Base-by-base conservation (phyloP, 2,113 vertebrate species). In the Ranitomeya variabilis region DNA sequence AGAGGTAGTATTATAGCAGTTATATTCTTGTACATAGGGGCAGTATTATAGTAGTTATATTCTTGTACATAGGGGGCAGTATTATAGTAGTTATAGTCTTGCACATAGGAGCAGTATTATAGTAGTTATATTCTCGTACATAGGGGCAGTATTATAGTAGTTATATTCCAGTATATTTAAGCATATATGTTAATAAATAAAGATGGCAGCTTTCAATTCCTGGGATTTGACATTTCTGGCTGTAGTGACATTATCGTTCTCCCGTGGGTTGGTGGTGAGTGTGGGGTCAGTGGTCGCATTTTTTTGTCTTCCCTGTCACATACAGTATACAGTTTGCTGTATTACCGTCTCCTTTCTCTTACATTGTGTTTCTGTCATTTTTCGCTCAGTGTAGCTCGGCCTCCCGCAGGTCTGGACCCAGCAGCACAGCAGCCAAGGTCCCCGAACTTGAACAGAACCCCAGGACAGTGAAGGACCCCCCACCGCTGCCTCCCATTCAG, bases 301-400 rank as follows among this genome's bases (percentile, higher is more conserved):
- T 67, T 9, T 67, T n/a, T 64, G 14, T 60, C 14, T 4, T 60
- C 14, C 15, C 15, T 60, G 1, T 60, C 1, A 5, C 13, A 16
- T 60, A 14, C 15, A 15, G 18, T 64, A 23, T 23, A 13, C 10
- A 10, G 2, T 23, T n/a, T n/a, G 37, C 37, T 69, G 0, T 19
- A 6, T 16, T 19, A 13, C 11, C 62, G 21, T 74, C 13, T 45
- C 66, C 13, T 78, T 90, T 89, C 8, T 90, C 91, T 80, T 87
- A 96, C 37, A 45, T n/a, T 69, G 6, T 19, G 4, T 16, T 19
- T 19, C 11, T 74, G 21, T 74, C 13, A n/a, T 77, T 13, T 83
- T 90, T 89, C 8, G 90, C 91, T 80, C 86, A 96, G 95, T 92
- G 90, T 0, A 80, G 92, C 0, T 55, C 93, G 1, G 90, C 89